phyloP scores from a whole-genome alignment of 2,888 invertebrate genomes.

The Antheraea assamensis region DNA sequence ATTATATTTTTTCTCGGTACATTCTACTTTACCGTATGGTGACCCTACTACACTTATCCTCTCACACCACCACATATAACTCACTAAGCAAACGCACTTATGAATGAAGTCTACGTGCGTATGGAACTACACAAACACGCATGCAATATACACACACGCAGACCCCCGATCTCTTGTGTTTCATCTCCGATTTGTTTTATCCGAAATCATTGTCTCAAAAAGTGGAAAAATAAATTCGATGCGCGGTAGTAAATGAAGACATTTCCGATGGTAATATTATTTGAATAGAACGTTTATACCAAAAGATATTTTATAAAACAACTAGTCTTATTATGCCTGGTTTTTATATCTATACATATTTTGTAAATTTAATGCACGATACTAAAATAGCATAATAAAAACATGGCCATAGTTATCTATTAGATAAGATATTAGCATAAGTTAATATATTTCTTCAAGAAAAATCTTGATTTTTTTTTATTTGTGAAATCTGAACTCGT shows the following conservation, averaged over 20 bases:
- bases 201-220: constrained; percentile 70
- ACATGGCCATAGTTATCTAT: neutral
- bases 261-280: neutral
- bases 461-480: neutral
- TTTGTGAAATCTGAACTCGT: neutral
- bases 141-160: constrained; percentile 37
- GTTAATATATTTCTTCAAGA: neutral
- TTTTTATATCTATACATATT: neutral
- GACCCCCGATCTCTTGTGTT: constrained; percentile 68
- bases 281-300: neutral
- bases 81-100: constrained; percentile 66
- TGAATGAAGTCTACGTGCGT: constrained; percentile 71
- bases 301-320: neutral
- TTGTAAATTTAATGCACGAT: neutral
- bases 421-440: neutral
- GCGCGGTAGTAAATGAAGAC: constrained; percentile 30
- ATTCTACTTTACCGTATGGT: constrained; percentile 21
- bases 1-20: neutral
- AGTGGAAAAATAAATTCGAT: constrained; percentile 75
- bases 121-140: constrained; percentile 40
- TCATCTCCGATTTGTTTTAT: constrained; percentile 81
- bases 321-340: neutral
- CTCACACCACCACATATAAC: constrained; percentile 29
- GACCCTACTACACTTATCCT: constrained; percentile 34
- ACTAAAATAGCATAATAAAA: neutral